Conservation (phyloP, 2,113 vertebrate genomes). For the Solenodon paradoxus region DNA sequence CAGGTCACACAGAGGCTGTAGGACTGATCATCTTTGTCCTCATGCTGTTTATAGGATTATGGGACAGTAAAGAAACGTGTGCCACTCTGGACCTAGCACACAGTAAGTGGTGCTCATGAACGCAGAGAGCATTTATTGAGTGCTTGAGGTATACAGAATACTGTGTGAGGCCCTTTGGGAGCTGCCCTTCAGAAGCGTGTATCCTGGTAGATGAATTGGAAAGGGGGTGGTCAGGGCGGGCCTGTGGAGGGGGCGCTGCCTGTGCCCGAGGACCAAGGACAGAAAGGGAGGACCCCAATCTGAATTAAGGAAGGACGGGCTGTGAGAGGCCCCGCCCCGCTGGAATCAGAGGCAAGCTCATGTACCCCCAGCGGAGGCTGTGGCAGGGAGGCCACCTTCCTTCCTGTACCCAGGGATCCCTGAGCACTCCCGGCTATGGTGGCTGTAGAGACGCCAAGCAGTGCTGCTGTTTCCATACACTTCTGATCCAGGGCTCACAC, state of each 20-base stretch:
- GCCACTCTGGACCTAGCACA: neutral
- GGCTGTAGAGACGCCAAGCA: too few species aligned
- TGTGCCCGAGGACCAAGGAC: neutral
- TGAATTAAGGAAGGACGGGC: neutral
- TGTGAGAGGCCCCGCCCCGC: neutral
- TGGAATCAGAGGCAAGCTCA: neutral
- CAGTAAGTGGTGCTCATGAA: neutral
- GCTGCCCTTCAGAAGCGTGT: neutral
- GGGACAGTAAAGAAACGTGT: neutral
- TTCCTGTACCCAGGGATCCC: constrained; percentile 21
- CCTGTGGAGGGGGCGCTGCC: neutral
- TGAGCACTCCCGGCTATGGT: too few species aligned
- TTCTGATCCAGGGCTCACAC: neutral
- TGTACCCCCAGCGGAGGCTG: too few species aligned
- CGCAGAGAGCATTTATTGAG: neutral
- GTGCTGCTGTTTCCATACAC: neutral
- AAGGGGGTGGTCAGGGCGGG: neutral
- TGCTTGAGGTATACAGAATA: neutral
- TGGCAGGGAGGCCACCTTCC: too few species aligned
- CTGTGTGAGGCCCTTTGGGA: neutral
- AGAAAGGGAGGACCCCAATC: neutral
- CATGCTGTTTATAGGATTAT: neutral
- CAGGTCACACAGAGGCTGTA: neutral
- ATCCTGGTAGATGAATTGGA: neutral
- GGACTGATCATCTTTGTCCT: neutral